phyloP scores from a whole-genome alignment of 2,888 invertebrate species.

The Erebia palarica region DNA sequence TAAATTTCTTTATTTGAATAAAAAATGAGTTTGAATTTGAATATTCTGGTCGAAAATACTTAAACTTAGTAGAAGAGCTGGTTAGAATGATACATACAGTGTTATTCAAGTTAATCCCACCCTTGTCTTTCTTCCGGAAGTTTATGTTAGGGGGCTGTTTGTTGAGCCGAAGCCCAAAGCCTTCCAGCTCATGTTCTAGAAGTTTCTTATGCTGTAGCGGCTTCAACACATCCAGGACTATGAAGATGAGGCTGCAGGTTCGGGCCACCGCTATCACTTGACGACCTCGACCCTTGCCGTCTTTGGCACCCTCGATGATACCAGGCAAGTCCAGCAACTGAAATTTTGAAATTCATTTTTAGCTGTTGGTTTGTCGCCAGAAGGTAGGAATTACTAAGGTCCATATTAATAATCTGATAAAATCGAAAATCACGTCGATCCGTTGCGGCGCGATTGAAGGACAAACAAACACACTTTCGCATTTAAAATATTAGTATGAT shows the following conservation, averaged over 20 bases:
- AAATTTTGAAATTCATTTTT: conserved; percentile 30
- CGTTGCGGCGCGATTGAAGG: too few species aligned
- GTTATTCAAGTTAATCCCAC: conserved; percentile 97
- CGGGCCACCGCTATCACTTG: conserved; percentile 99
- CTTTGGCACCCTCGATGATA: conserved; percentile 99
- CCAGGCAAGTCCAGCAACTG: conserved; percentile 98
- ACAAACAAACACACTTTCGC: too few species aligned
- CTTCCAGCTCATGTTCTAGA: conserved; percentile 99
- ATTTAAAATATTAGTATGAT: too few species aligned
- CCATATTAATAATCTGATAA: too few species aligned
- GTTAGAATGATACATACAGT: conserved; percentile 83
- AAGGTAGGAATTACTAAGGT: too few species aligned
- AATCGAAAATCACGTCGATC: too few species aligned
- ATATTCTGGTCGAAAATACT: too few species aligned
- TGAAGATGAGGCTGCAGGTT: conserved; percentile 98
- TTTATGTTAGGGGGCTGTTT: conserved; percentile 98
- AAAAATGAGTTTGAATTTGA: too few species aligned
- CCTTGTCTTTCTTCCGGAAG: conserved; percentile 98
- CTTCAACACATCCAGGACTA: conserved; percentile 98
- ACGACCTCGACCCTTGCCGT: conserved; percentile 99
- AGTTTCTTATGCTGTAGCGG: conserved; percentile 98
- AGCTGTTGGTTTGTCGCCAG: too few species aligned
- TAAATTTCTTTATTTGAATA: too few species aligned
- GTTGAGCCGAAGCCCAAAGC: conserved; percentile 97
- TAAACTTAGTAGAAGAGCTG: too few species aligned